Evolutionary conservation across 2,113 vertebrate species (phyloP).

Genomic region (Plecturocebus donacophilus): DNA sequence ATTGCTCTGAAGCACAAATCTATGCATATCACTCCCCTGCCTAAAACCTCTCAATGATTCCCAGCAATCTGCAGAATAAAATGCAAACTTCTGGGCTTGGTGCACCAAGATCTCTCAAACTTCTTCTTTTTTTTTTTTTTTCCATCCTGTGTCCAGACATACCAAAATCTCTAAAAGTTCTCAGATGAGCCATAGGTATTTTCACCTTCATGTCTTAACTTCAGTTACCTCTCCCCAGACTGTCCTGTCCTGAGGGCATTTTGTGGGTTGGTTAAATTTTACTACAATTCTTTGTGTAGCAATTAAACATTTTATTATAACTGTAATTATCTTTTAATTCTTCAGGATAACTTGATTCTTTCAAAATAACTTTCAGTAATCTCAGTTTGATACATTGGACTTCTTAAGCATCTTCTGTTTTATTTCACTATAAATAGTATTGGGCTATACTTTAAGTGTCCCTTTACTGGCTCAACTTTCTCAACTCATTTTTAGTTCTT

Average conservation of each 20-base stretch:
- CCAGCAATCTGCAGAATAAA: background rate
- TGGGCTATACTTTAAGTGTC: background rate
- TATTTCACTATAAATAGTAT: background rate
- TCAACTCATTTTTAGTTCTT: slow-evolving; percentile 19
- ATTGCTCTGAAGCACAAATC: background rate
- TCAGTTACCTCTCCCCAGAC: background rate
- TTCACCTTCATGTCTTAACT: background rate
- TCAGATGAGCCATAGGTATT: background rate
- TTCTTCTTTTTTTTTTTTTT: background rate
- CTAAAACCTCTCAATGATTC: background rate
- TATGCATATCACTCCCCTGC: background rate
- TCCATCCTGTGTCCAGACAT: background rate
- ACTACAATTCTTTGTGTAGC: background rate
- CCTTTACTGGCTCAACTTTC: background rate
- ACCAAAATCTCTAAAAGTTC: background rate
- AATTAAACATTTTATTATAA: background rate
- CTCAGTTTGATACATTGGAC: background rate
- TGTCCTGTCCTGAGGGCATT: background rate
- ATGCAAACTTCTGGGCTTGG: background rate
- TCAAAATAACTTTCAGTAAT: background rate
- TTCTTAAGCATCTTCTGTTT: background rate
- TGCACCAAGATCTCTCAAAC: background rate
- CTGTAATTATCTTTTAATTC: background rate
- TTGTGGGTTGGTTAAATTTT: background rate
- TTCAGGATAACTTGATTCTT: background rate